Evolutionary conservation across 2,797 vertebrate genomes (phyloP).

Genomic region (Uromys caudimaculatus): DNA sequence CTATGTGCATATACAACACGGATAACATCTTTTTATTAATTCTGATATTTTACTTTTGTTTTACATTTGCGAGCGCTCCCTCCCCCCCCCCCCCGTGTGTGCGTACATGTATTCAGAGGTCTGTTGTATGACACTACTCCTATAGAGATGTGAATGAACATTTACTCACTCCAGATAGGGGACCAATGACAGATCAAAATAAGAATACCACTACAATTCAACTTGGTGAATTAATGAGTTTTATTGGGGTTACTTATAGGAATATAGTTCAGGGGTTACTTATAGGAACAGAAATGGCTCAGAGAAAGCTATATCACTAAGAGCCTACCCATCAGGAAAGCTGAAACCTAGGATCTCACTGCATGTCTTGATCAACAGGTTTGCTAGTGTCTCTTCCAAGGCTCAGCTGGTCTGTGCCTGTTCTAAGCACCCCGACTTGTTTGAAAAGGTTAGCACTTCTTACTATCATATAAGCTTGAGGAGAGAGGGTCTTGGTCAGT

Average conservation of each 20-base stretch:
- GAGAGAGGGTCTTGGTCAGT: neutral
- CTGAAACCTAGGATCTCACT: neutral
- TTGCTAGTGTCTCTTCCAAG: neutral
- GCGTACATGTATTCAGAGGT: neutral
- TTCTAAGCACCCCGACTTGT: neutral
- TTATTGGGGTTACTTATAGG: neutral
- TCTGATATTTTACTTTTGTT: slow-evolving; percentile 49
- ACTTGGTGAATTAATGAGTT: neutral
- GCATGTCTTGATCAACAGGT: neutral
- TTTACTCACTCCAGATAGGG: neutral
- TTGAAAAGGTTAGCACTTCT: neutral
- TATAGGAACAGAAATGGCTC: neutral
- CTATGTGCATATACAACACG: neutral
- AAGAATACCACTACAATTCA: neutral
- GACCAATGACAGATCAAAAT: neutral
- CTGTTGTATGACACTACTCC: neutral
- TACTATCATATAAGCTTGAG: neutral
- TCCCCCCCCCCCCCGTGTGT: neutral
- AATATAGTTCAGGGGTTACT: neutral
- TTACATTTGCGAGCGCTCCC: neutral
- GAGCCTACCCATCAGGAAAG: neutral
- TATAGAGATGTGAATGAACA: neutral
- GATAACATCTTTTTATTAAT: neutral
- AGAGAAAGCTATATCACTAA: neutral
- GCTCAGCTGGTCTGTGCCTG: neutral